Evolutionary conservation across 1,140 invertebrate genomes (phyloP), one percentile per base, ranked within the genome.

Genomic region (Drosophila willistoni): DNA sequence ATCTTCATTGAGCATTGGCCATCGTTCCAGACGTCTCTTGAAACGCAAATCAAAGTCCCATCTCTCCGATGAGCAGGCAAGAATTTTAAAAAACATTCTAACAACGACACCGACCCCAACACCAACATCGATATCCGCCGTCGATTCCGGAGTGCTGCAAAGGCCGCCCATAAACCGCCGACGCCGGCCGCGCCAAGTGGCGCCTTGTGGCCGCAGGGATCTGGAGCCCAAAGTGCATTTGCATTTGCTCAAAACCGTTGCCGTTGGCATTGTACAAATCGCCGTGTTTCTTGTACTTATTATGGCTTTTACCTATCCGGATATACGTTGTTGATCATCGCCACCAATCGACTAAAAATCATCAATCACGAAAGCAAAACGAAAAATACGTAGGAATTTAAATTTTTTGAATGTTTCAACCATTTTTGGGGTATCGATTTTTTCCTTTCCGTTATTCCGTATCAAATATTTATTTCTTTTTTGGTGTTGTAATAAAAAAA

Each of bases 231-330:
- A 64, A 19, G 25, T 77, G 1, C 81, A 80, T 12, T 54, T 66
- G 61, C 61, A 83, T n/a, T 51, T 91, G 10, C 64, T 86, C 9
- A 90, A 81, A 64, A 91, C 80, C 12, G 62, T 90, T 1, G 55
- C 90, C 3, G 76, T 91, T 7, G 85, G 89, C 25, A 33, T 78
- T 10, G 66, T 84, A 7, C 90, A 91, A 47, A 60, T 91, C 9
- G 74, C 66, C 6, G 64, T 91, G 25, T 91, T 91, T 41, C 36
- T 91, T 7, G 56, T 90, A 54, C 80, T 91, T 1, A 84, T 91
- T 60, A 90, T 91, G 85, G 89, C 90, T 42, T 75, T 91, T 17
- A 76, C 78, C 56, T 91, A 87, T 75, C 90, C 90, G 36, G 90
- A 91, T 54, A 54, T 75, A 5, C 74, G 62, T 39, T 91, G 90